Evolutionary conservation across 2,113 vertebrate genomes (phyloP).

Genomic region (Murina feae): DNA sequence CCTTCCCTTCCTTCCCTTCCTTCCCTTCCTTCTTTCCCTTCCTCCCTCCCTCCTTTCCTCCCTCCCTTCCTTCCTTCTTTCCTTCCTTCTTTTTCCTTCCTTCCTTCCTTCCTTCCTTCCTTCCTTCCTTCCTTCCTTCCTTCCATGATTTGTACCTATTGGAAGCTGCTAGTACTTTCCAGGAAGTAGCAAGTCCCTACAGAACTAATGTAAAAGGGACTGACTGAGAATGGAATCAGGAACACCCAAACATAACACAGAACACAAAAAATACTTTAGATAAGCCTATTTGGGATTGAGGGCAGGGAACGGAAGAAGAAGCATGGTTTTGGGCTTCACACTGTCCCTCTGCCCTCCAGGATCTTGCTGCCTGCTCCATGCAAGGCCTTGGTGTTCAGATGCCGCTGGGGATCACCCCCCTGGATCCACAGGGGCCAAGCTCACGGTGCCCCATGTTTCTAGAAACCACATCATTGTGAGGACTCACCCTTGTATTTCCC

Average conservation of each 20-base stretch:
- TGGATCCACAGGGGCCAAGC: background rate
- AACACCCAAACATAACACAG: background rate
- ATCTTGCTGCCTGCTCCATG: background rate
- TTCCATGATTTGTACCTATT: background rate
- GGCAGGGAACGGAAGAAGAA: background rate
- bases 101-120: too few species aligned
- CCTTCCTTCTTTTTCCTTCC: background rate
- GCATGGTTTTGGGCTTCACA: background rate
- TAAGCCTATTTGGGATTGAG: background rate
- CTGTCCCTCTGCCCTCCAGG: background rate
- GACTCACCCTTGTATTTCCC: background rate
- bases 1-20: background rate
- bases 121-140: background rate
- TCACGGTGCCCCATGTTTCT: background rate
- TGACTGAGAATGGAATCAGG: background rate
- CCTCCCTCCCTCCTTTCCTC: background rate
- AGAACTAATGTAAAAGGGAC: background rate
- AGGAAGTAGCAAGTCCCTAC: background rate
- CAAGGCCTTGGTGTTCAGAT: background rate
- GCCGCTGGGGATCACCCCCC: background rate
- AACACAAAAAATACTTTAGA: background rate
- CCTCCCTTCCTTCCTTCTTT: accelerated
- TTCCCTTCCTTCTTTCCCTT: background rate
- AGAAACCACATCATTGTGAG: background rate
- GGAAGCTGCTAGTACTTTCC: background rate